Evolutionary conservation across 2,888 invertebrate genomes (phyloP).

Genomic region (Camptogramma bilineatum): DNA sequence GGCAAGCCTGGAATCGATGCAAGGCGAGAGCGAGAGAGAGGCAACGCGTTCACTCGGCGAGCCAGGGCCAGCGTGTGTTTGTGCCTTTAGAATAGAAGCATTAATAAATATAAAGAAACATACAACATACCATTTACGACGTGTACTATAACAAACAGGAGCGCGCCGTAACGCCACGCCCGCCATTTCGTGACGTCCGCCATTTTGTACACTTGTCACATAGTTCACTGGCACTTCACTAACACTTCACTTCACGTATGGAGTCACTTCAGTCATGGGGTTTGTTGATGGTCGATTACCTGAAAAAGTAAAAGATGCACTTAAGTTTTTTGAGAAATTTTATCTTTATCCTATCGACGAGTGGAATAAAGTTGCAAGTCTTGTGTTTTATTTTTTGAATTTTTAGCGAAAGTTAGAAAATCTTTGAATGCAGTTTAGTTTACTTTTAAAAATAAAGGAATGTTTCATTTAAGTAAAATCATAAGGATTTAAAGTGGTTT

Average conservation of each 20-base stretch:
- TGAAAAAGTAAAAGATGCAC: slow-evolving; percentile 5
- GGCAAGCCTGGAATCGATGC: too few species aligned
- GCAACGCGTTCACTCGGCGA: too few species aligned
- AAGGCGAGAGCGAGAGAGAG: too few species aligned
- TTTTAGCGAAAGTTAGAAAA: too few species aligned
- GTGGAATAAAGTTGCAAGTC: too few species aligned
- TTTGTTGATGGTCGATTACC: slow-evolving; percentile 1
- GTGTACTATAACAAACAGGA: slow-evolving; percentile 66
- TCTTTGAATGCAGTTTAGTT: too few species aligned
- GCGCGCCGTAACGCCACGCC: slow-evolving; percentile 59
- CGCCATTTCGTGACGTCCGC: slow-evolving; percentile 75
- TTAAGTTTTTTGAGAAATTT: too few species aligned
- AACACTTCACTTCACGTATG: slow-evolving; percentile 2
- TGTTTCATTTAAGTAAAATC: too few species aligned
- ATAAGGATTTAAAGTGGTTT: too few species aligned
- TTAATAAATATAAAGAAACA: not conserved
- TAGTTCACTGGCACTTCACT: slow-evolving; percentile 42
- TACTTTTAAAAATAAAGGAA: too few species aligned
- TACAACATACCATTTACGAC: slow-evolving; percentile 66
- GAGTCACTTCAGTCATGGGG: not conserved
- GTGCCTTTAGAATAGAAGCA: not conserved
- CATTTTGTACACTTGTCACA: slow-evolving; percentile 64
- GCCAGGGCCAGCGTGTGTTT: too few species aligned
- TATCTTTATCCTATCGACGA: not conserved
- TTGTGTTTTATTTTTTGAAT: too few species aligned